These are phyloP conservation scores for Acanthopagrus latus DNA, from an alignment of 2,797 vertebrate genomes.

Conservation along the genomic window DNA sequence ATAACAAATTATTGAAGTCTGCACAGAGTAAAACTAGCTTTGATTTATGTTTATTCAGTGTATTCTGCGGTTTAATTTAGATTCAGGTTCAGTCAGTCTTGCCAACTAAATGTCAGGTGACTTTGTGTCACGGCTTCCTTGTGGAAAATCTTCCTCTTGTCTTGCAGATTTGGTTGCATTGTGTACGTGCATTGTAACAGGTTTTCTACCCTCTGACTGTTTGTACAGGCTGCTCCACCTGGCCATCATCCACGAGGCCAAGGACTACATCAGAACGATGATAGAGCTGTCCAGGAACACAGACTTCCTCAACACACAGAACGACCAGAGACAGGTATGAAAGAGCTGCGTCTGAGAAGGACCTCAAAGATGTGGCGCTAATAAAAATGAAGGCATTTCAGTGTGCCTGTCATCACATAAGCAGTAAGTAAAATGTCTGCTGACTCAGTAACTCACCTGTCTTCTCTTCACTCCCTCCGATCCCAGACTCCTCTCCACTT, in stretches of 20 bases:
- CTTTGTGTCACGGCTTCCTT: not conserved
- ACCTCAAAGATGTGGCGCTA: not conserved
- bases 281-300: conserved; percentile 88
- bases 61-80: not conserved
- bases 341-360: not conserved
- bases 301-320: conserved; percentile 92
- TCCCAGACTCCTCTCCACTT: conserved; percentile 94
- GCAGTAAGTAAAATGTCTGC: not conserved
- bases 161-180: not conserved
- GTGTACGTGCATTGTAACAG: conserved; percentile 16
- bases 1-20: not conserved
- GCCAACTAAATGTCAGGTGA: not conserved
- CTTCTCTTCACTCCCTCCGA: not conserved
- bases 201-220: conserved; percentile 10
- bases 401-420: not conserved
- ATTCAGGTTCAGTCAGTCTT: not conserved
- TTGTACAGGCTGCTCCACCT: conserved; percentile 92
- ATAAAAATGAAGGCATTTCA: not conserved
- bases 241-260: conserved; percentile 95
- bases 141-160: not conserved
- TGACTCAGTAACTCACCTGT: not conserved
- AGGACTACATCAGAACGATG: conserved; percentile 87
- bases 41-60: not conserved
- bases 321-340: conserved; percentile 95
- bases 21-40: not conserved